phyloP scores from a whole-genome alignment of 2,888 invertebrate genomes.

The Portevinia maculata region DNA sequence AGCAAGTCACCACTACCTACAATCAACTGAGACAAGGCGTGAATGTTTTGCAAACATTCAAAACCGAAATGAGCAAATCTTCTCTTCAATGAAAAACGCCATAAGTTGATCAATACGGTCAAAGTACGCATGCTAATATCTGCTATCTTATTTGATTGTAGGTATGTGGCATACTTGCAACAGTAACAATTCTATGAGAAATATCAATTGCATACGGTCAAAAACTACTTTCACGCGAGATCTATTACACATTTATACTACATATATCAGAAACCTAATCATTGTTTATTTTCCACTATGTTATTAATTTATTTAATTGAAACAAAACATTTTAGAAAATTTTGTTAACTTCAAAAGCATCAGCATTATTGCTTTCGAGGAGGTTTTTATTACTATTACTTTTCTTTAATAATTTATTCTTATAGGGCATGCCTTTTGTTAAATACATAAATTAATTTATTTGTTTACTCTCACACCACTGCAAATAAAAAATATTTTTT shows the following conservation, averaged over 20 bases:
- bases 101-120: too few species aligned
- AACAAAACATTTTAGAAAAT: constrained; percentile 28
- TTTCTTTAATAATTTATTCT: constrained; percentile 44
- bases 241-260: constrained; percentile 16
- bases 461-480: constrained; percentile 41
- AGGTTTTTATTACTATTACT: constrained; percentile 1
- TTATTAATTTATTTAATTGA: constrained; percentile 65
- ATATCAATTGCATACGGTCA: not conserved
- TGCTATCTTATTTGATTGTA: too few species aligned
- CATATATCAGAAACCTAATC: constrained; percentile 20
- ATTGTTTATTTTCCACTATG: constrained; percentile 43
- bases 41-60: too few species aligned
- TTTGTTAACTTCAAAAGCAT: constrained; percentile 28
- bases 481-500: constrained; percentile 60
- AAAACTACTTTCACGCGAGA: constrained; percentile 5
- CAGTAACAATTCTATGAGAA: too few species aligned
- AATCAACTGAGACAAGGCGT: too few species aligned
- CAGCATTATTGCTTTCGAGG: constrained; percentile 27
- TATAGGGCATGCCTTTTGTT: constrained; percentile 61
- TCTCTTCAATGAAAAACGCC: too few species aligned
- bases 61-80: too few species aligned
- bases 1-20: too few species aligned
- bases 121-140: too few species aligned
- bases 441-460: constrained; percentile 56
- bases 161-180: too few species aligned